phyloP scores from a whole-genome alignment of 2,888 invertebrate genomes.

The Thereva unica region DNA sequence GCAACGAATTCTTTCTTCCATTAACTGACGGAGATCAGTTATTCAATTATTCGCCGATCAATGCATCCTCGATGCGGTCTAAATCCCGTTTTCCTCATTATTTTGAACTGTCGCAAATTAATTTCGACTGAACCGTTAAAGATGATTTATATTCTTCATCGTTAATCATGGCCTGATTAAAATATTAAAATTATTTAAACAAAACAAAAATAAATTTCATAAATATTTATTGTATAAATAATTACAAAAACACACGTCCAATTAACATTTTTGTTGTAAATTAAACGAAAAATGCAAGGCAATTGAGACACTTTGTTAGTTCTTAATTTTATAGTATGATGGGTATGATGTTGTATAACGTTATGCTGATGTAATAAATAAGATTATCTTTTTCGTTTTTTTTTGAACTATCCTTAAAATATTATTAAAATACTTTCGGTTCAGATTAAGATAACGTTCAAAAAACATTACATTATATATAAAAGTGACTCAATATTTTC shows the following conservation, averaged over 20 bases:
- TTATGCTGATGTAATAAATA: slow-evolving; percentile 19
- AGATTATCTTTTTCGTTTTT: background rate
- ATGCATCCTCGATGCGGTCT: too few relatives aligned
- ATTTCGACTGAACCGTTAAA: slow-evolving; percentile 11
- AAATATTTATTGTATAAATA: slow-evolving; percentile 30
- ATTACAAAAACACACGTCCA: slow-evolving; percentile 21
- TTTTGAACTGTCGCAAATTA: too few relatives aligned
- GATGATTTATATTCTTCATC: slow-evolving; percentile 10
- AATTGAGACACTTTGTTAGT: background rate
- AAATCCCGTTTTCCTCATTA: too few relatives aligned
- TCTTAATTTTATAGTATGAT: slow-evolving; percentile 12
- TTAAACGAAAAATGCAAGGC: slow-evolving; percentile 20
- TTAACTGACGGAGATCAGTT: too few relatives aligned
- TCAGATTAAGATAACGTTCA: too few relatives aligned
- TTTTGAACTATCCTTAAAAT: too few relatives aligned
- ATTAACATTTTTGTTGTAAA: slow-evolving; percentile 24
- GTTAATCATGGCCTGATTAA: slow-evolving; percentile 8
- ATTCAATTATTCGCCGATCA: too few relatives aligned
- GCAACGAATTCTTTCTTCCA: too few relatives aligned
- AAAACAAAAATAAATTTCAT: slow-evolving; percentile 13
- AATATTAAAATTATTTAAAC: background rate
- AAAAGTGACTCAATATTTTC: too few relatives aligned
- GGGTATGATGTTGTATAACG: background rate
- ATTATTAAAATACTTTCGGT: background rate
- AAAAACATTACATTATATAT: too few relatives aligned